Conservation (phyloP, 2,113 vertebrate species). For the Rhea americana region DNA sequence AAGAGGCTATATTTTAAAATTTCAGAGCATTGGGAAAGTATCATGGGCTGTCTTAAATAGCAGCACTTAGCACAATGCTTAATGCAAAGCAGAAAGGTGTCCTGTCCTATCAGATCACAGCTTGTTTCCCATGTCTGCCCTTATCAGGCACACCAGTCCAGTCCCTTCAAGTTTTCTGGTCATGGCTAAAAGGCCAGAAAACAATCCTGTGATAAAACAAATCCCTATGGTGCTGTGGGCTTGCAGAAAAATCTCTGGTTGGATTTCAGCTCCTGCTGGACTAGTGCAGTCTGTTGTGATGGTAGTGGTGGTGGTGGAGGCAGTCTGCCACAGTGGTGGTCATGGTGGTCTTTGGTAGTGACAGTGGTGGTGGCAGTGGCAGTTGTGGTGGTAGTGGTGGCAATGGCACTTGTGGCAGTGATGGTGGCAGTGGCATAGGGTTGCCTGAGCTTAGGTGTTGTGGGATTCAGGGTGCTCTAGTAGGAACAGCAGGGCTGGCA, state of each 20-base stretch:
- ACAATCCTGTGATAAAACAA: background rate
- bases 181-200: background rate
- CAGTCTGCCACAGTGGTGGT: no score
- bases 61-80: background rate
- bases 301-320: background rate
- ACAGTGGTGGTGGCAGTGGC: background rate
- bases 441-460: background rate
- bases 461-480: background rate
- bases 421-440: background rate
- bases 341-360: background rate
- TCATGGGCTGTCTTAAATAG: background rate
- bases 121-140: background rate
- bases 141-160: background rate
- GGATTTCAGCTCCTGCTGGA: background rate
- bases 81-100: background rate
- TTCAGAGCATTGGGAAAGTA: background rate
- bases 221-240: background rate
- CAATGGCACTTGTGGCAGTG: background rate
- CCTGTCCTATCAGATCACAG: background rate
- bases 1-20: background rate
- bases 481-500: background rate
- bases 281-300: accelerated
- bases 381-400: no score
- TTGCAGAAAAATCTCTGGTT: background rate
- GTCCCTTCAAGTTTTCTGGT: background rate